Conservation (phyloP, 2,113 vertebrate genomes). For the Takifugu bimaculatus region DNA sequence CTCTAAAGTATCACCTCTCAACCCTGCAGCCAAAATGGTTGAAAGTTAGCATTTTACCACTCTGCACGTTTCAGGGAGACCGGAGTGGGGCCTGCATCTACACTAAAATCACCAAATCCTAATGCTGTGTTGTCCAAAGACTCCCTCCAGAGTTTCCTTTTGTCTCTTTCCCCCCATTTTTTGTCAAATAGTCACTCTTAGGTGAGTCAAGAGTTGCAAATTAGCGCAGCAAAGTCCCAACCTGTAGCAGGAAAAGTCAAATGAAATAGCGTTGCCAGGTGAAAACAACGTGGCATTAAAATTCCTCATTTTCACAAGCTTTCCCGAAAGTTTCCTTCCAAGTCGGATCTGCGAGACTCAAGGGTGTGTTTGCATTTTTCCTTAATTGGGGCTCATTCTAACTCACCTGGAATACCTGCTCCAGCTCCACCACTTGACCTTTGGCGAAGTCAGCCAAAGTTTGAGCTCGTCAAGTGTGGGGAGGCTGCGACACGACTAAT, state of each 20-base stretch:
- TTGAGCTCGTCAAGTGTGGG: slow-evolving; percentile 48
- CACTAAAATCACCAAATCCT: background rate
- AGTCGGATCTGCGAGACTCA: slow-evolving; percentile 45
- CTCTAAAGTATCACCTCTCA: background rate
- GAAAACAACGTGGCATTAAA: slow-evolving; percentile 6
- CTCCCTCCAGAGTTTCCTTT: background rate
- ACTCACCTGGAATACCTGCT: slow-evolving; percentile 69
- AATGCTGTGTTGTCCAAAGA: background rate
- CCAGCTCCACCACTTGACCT: slow-evolving; percentile 66
- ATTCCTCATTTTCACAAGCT: slow-evolving; percentile 23
- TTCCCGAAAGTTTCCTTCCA: slow-evolving; percentile 39
- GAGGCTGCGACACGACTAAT: slow-evolving; percentile 68
- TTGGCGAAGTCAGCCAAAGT: slow-evolving; percentile 56
- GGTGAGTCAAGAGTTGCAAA: too few species aligned
- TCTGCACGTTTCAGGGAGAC: background rate
- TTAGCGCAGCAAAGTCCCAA: too few species aligned
- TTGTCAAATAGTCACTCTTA: too few species aligned
- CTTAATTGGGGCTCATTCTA: slow-evolving; percentile 66
- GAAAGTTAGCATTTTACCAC: background rate
- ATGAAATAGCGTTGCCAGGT: too few species aligned
- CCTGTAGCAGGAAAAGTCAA: too few species aligned
- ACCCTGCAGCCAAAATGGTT: background rate
- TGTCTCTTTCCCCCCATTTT: background rate
- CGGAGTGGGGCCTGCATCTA: background rate
- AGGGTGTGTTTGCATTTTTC: slow-evolving; percentile 61